Percentiles rank a stretch among this genome's conserved stretches.
phyloP scores from a whole-genome alignment of 2,888 invertebrate genomes.

The Zhengitettix transpicula region DNA sequence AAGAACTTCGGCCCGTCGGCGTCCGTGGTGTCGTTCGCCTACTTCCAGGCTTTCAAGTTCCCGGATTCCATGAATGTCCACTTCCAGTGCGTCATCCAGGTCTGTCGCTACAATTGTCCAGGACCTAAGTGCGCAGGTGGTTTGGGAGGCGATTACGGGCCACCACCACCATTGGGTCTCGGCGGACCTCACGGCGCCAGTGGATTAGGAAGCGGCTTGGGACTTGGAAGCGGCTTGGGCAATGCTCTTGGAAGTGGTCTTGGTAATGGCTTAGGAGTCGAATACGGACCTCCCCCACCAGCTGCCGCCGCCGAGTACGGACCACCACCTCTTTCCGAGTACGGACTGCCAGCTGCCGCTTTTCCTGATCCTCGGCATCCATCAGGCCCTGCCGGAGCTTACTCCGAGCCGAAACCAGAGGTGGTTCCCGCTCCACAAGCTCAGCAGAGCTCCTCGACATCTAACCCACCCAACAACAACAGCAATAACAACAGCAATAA shows the following conservation, averaged over 20 bases:
- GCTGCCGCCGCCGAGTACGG: slow-evolving; percentile 28
- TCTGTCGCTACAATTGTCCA: slow-evolving; percentile 83
- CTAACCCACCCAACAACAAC: slow-evolving; percentile 33
- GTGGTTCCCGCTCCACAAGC: slow-evolving; percentile 57
- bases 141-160: slow-evolving; percentile 43
- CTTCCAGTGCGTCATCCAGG: slow-evolving; percentile 92
- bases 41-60: slow-evolving; percentile 94
- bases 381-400: slow-evolving; percentile 64
- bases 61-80: slow-evolving; percentile 94
- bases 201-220: neutral
- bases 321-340: slow-evolving; percentile 8
- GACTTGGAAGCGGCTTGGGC: too few relatives aligned
- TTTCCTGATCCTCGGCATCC: slow-evolving; percentile 80
- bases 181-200: neutral
- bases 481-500: slow-evolving; percentile 1
- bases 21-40: slow-evolving; percentile 84
- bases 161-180: slow-evolving; percentile 45
- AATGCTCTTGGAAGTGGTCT: slow-evolving; percentile 12
- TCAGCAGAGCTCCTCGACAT: slow-evolving; percentile 38
- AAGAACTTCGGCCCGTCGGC: slow-evolving; percentile 91
- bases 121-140: slow-evolving; percentile 67
- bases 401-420: slow-evolving; percentile 66
- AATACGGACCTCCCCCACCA: slow-evolving; percentile 51
- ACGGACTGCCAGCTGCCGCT: slow-evolving; percentile 25
- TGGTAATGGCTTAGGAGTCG: slow-evolving; percentile 22